Conservation (phyloP, 2,888 invertebrate genomes). For the Saturnia pavonia region DNA sequence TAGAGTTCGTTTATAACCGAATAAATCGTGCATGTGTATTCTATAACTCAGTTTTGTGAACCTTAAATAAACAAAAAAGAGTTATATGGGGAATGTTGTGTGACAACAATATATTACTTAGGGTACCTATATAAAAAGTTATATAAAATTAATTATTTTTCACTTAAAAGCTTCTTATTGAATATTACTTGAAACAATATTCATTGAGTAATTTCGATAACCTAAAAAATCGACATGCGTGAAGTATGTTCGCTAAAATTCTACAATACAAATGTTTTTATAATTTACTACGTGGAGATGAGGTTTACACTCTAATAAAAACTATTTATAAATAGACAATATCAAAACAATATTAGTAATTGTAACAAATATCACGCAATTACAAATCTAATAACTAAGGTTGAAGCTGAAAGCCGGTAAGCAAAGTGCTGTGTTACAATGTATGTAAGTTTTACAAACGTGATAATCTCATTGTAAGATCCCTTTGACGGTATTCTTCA, state of each 20-base stretch:
- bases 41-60: too few species aligned
- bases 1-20: too few species aligned
- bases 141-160: too few species aligned
- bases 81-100: too few species aligned
- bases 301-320: neutral
- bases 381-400: neutral
- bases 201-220: too few species aligned
- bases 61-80: too few species aligned
- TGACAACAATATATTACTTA: too few species aligned
- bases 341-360: neutral
- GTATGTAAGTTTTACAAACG: neutral
- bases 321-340: neutral
- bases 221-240: neutral
- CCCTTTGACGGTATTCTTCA: neutral
- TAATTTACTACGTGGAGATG: neutral
- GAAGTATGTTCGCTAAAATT: neutral
- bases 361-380: neutral
- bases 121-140: too few species aligned
- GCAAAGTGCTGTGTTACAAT: neutral
- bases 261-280: neutral
- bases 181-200: too few species aligned
- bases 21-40: too few species aligned
- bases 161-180: too few species aligned
- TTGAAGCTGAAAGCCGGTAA: neutral
- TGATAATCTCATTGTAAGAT: constrained; percentile 8